Evolutionary conservation across 2,797 vertebrate species (phyloP).

Genomic region (Hephaestus fuliginosus): DNA sequence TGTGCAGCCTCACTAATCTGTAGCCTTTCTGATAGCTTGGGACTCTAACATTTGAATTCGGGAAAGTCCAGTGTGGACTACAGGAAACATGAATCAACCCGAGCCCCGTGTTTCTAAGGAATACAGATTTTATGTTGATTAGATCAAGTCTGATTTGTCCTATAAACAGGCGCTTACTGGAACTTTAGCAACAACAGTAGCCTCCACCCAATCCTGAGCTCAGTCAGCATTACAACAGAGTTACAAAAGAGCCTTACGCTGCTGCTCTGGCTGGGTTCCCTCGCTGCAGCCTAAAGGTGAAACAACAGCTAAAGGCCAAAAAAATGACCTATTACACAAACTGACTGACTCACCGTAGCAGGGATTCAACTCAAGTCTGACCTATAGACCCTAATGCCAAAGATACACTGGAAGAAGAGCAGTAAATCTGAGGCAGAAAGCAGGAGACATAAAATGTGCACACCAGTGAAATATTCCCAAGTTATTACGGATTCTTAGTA

Average conservation of each 20-base stretch:
- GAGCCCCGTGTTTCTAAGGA: constrained; percentile 19
- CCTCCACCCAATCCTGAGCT: constrained; percentile 61
- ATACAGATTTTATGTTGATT: constrained; percentile 51
- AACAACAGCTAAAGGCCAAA: constrained; percentile 33
- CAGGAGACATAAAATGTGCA: background rate
- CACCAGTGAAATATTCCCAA: background rate
- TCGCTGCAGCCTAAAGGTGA: constrained; percentile 32
- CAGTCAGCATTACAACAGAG: constrained; percentile 55
- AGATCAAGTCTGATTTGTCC: constrained; percentile 49
- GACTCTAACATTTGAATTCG: constrained; percentile 16
- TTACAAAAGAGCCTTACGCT: constrained; percentile 45
- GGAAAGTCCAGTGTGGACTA: constrained; percentile 21
- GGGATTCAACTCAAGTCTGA: constrained; percentile 18
- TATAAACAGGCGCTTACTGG: constrained; percentile 55
- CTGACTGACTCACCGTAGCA: background rate
- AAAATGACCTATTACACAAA: constrained; percentile 17
- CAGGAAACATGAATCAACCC: constrained; percentile 42
- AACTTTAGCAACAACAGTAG: constrained; percentile 47
- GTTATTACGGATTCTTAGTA: constrained; percentile 7
- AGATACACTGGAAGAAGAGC: constrained; percentile 5
- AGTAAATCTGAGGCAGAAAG: constrained; percentile 4
- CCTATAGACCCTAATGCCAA: constrained; percentile 26
- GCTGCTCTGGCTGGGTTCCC: constrained; percentile 36
- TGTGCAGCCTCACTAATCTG: no score
- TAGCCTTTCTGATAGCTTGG: background rate